Percentiles rank a stretch among this genome's conserved stretches.
These are phyloP conservation scores for Leptodactylus fallax DNA, from an alignment of 2,797 vertebrate genomes.

Conservation along the genomic window DNA sequence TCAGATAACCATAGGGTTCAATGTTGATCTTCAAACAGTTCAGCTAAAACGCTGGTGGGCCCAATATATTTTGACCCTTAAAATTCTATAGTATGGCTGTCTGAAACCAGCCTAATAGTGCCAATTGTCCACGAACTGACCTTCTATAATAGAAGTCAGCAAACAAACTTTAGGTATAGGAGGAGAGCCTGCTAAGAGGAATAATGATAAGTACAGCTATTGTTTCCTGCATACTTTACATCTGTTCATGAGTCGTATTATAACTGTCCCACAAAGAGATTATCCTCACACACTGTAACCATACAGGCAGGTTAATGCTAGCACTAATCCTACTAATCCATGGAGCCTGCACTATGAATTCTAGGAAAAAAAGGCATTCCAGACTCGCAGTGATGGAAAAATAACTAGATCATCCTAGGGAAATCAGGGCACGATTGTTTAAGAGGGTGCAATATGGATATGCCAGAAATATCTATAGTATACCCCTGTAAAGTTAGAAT, in stretches of 20 bases:
- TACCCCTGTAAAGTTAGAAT: background rate
- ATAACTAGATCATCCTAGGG: background rate
- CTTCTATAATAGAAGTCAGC: background rate
- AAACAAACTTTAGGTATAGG: background rate
- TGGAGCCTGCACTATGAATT: background rate
- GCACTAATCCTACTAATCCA: constrained; percentile 30
- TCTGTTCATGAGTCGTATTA: constrained; percentile 26
- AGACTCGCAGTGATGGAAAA: background rate
- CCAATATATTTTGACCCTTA: background rate
- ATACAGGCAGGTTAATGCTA: constrained; percentile 19
- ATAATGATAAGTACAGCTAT: background rate
- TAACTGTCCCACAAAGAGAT: constrained; percentile 33
- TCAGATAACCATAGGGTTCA: too few species aligned
- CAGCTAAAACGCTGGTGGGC: too few species aligned
- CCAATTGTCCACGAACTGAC: background rate
- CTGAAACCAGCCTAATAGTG: background rate
- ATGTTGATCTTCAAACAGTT: too few species aligned
- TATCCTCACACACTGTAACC: constrained; percentile 30
- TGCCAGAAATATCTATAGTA: background rate
- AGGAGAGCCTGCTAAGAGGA: background rate
- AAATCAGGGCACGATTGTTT: background rate
- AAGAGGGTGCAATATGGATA: background rate
- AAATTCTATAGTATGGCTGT: background rate
- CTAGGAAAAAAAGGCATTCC: constrained; percentile 7
- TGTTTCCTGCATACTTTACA: background rate